Conservation (phyloP, 2,113 vertebrate species). For the Eolophus roseicapilla region DNA sequence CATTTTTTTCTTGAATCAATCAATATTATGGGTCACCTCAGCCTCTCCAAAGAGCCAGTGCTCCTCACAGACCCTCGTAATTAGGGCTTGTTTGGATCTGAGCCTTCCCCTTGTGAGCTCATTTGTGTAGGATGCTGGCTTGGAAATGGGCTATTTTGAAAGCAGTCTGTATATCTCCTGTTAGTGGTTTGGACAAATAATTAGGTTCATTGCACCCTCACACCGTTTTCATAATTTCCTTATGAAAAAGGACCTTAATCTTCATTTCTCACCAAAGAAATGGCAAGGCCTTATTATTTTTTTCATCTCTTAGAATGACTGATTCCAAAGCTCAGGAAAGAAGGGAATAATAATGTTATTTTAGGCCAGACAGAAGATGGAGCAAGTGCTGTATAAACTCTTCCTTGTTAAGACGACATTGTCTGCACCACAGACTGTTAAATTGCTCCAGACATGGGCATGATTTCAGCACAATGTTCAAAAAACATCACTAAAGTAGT, state of each 20-base stretch:
- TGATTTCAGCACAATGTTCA: neutral
- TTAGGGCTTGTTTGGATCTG: neutral
- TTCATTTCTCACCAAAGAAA: neutral
- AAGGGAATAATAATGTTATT: neutral
- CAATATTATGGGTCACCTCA: neutral
- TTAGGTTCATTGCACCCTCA: neutral
- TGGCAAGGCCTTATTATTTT: neutral
- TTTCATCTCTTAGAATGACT: neutral
- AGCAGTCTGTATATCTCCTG: neutral
- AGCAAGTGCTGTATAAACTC: neutral
- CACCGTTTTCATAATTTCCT: neutral
- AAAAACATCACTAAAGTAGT: neutral
- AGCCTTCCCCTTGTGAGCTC: slow-evolving; percentile 36
- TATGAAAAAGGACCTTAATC: neutral
- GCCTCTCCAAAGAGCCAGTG: neutral
- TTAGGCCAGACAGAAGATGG: neutral
- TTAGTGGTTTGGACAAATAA: neutral
- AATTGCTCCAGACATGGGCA: neutral
- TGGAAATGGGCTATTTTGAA: neutral
- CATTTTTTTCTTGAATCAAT: neutral
- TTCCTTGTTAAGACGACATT: neutral
- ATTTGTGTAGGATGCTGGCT: slow-evolving; percentile 12
- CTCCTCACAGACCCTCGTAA: neutral
- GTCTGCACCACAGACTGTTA: neutral
- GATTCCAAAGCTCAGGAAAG: neutral